Conservation (phyloP, 1,140 invertebrate species). For the Gryon sp. region DNA sequence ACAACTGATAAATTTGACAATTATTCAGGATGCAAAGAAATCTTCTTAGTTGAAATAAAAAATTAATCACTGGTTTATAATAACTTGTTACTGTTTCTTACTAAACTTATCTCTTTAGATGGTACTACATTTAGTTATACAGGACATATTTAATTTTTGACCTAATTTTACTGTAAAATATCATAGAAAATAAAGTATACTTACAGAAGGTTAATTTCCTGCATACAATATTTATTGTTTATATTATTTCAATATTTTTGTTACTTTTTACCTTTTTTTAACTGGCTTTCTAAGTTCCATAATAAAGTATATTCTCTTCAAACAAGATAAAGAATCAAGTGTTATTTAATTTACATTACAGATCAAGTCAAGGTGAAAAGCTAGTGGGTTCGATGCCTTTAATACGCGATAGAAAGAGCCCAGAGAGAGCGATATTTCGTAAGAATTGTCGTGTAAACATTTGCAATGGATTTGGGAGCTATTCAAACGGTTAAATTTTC, state of each 20-base stretch:
- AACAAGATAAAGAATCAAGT: slow-evolving; percentile 41
- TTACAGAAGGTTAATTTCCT: too few species aligned
- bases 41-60: too few species aligned
- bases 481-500: slow-evolving; percentile 81
- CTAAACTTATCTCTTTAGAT: too few species aligned
- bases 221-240: too few species aligned
- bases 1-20: slow-evolving; percentile 28
- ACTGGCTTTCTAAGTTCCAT: neutral
- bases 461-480: slow-evolving; percentile 80
- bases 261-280: too few species aligned
- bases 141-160: too few species aligned
- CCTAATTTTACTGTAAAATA: too few species aligned
- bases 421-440: slow-evolving; percentile 67
- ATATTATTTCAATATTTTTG: too few species aligned
- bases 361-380: slow-evolving; percentile 51
- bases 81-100: too few species aligned
- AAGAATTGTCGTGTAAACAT: slow-evolving; percentile 79
- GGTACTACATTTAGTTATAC: too few species aligned
- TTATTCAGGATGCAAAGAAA: neutral
- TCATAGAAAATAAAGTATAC: too few species aligned
- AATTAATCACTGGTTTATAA: too few species aligned
- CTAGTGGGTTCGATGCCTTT: slow-evolving; percentile 31
- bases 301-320: neutral
- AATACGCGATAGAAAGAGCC: slow-evolving; percentile 18
- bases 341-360: slow-evolving; percentile 38